Base-by-base conservation (phyloP, 1,140 invertebrate species). In the Cataglyphis hispanica region DNA sequence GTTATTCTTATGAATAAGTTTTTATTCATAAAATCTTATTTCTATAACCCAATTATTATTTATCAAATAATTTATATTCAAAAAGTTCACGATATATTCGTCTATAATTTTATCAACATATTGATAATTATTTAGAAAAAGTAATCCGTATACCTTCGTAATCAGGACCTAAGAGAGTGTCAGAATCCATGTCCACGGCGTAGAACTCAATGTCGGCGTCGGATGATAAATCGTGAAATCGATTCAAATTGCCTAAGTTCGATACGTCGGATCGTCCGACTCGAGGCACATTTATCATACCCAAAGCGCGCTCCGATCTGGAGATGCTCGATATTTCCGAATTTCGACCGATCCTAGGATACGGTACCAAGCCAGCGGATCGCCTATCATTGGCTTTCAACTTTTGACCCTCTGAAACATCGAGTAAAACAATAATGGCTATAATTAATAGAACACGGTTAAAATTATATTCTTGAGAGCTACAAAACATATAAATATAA, bases 341-440 rank as follows among this genome's bases (percentile, higher is more conserved):
- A 81, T 74, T 90, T 58, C 92, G 80, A 22, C 93, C 93, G 19
- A 90, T 67, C 69, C 93, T 91, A 8, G 93, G 93, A 50, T 90
- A 89, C 1, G 91, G 37, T 16, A 93, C 61, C 40, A 93, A 31
- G 1, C 92, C 91, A 19, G 85, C n/a, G 4, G 90, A 78, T 40
- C 92, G 83, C 43, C 91, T 92, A 40, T 90, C 87, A 34, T 91
- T 90, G 8, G 46, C 27, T 74, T 91, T 93, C 8, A 90, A 58
- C 37, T 89, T 92, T 40, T 83, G 86, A 6, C 78, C 92, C 22
- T 83, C 92, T 93, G 43, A 8, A 91, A 86, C 7, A 19, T 61
- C 16, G 27, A 86, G 25, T 19, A 2, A 69, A 8, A 13, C 31
- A 61, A 56, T 74, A 4, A 1, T 8, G n/a, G n/a, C n/a, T n/a